Evolutionary conservation across 2,113 vertebrate genomes (phyloP).

Genomic region (Pedetes capensis): DNA sequence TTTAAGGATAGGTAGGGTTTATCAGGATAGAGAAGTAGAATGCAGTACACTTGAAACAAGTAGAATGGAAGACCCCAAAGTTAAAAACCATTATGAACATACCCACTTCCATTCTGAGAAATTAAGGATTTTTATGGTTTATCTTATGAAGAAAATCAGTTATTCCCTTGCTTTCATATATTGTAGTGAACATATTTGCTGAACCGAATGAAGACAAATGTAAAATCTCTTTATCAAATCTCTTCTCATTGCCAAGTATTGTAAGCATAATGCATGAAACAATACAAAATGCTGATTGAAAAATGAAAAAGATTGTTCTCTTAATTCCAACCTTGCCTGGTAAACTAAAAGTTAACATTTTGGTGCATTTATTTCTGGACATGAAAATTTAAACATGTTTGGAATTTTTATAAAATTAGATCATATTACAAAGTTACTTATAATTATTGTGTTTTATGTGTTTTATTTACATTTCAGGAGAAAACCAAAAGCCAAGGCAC

Average conservation of each 20-base stretch:
- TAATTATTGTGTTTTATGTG: neutral
- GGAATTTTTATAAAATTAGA: neutral
- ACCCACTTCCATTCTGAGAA: neutral
- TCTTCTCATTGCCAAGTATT: neutral
- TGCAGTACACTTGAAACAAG: neutral
- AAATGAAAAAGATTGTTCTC: neutral
- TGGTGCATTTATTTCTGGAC: neutral
- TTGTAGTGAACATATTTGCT: neutral
- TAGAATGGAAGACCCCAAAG: neutral
- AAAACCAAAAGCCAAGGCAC: constrained; percentile 93
- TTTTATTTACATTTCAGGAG: constrained; percentile 84
- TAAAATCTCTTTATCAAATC: neutral
- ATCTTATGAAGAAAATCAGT: neutral
- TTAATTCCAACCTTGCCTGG: neutral
- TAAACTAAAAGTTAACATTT: neutral
- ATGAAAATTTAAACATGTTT: neutral
- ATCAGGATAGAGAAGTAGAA: neutral
- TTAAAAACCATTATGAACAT: neutral
- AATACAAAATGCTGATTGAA: neutral
- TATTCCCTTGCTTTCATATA: neutral
- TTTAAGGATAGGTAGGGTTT: neutral
- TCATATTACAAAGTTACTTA: neutral
- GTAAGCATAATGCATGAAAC: neutral
- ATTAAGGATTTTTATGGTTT: neutral
- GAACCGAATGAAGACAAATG: neutral